phyloP scores from a whole-genome alignment of 2,797 vertebrate species.

The Pelodytes ibericus region DNA sequence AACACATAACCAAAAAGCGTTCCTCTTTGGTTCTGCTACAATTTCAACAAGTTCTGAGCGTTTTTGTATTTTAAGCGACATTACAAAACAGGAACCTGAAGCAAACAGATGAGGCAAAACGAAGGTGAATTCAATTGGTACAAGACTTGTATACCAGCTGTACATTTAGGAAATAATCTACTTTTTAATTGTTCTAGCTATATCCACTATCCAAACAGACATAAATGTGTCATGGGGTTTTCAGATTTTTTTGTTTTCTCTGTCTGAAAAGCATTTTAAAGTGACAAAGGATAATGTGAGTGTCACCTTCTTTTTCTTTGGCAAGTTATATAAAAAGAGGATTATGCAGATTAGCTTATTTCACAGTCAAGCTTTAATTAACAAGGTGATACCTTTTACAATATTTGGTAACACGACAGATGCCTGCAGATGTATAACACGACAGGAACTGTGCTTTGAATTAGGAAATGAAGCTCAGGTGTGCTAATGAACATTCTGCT shows the following conservation, averaged over 20 bases:
- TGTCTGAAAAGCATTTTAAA: conserved; percentile 42
- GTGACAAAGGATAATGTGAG: conserved; percentile 32
- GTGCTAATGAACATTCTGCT: conserved; percentile 71
- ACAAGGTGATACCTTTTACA: conserved; percentile 78
- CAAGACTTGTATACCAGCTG: no score
- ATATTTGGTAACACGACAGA: conserved; percentile 77
- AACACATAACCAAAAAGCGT: no score
- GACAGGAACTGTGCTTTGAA: conserved; percentile 76
- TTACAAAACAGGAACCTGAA: no score
- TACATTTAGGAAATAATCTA: no score
- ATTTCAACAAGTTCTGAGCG: no score
- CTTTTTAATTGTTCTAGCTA: no score
- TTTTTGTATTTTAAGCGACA: no score
- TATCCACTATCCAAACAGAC: no score
- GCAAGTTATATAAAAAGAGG: conserved; percentile 44
- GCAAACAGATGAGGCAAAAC: no score
- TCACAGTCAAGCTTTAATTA: conserved; percentile 77
- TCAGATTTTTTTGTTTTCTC: conserved; percentile 10
- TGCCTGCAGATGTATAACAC: conserved; percentile 76
- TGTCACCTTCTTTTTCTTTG: conserved; percentile 48
- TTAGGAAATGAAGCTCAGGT: conserved; percentile 76
- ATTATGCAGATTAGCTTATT: conserved; percentile 51
- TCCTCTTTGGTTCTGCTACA: no score
- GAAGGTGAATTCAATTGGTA: no score
- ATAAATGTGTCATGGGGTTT: no score